Evolutionary conservation across 2,888 invertebrate genomes (phyloP).

Genomic region (Drosophila rubida): DNA sequence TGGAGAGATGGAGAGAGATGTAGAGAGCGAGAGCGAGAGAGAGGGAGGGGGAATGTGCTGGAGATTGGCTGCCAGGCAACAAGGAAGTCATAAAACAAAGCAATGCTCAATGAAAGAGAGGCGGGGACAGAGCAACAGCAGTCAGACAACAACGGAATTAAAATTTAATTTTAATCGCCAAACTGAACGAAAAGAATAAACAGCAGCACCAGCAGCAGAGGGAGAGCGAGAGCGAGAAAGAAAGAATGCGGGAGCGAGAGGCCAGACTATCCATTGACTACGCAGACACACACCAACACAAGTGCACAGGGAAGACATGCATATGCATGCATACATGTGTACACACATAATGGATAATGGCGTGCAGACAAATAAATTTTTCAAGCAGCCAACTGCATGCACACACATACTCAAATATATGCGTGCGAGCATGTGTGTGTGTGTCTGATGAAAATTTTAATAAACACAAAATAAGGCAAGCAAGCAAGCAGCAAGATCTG

Average conservation of each 20-base stretch:
- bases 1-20: slow-evolving; percentile 1
- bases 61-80: slow-evolving; percentile 55
- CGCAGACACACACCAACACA: slow-evolving; percentile 40
- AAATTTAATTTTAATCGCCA: slow-evolving; percentile 78
- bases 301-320: slow-evolving; percentile 9
- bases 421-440: slow-evolving; percentile 1
- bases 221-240: neutral
- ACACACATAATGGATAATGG: slow-evolving; percentile 63
- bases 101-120: slow-evolving; percentile 60
- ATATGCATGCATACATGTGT: slow-evolving; percentile 19
- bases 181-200: slow-evolving; percentile 66
- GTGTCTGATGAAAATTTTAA: slow-evolving; percentile 56
- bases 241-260: slow-evolving; percentile 12
- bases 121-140: slow-evolving; percentile 31
- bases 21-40: neutral
- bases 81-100: slow-evolving; percentile 78
- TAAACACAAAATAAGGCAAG: slow-evolving; percentile 63
- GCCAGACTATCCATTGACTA: slow-evolving; percentile 34
- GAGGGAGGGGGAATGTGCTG: neutral
- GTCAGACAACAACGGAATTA: slow-evolving; percentile 64
- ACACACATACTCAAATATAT: slow-evolving; percentile 13
- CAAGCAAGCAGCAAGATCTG: slow-evolving; percentile 49
- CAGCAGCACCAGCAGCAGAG: slow-evolving; percentile 17
- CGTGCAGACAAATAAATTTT: slow-evolving; percentile 78
- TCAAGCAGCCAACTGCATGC: slow-evolving; percentile 53